phyloP scores from a whole-genome alignment of 2,888 invertebrate genomes.

The Leptodirus hochenwartii region DNA sequence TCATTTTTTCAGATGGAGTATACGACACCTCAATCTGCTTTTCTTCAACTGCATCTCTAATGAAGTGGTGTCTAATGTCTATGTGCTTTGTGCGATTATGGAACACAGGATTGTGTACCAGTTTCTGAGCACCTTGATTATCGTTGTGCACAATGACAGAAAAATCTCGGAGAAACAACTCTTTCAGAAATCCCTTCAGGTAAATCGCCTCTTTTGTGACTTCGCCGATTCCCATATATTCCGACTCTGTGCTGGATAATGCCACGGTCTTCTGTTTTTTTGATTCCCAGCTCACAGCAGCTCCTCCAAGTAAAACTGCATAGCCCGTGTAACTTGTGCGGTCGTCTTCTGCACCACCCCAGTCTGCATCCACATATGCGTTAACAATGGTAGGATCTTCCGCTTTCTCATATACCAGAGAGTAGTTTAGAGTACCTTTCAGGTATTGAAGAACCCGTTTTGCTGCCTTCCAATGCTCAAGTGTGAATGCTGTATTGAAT shows the following conservation, averaged over 20 bases:
- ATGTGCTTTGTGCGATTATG: too few relatives aligned
- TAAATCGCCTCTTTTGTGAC: too few relatives aligned
- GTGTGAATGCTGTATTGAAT: conserved; percentile 12
- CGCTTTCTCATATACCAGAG: conserved; percentile 7
- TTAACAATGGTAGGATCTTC: conserved; percentile 2
- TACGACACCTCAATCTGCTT: too few relatives aligned
- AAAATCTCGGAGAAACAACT: too few relatives aligned
- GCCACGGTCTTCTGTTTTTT: conserved; percentile 19
- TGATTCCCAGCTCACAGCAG: conserved; percentile 17
- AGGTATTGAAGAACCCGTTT: conserved; percentile 8
- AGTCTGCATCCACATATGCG: conserved; percentile 16
- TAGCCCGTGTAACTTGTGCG: conserved; percentile 9
- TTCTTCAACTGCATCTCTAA: too few relatives aligned
- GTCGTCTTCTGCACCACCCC: conserved; percentile 12
- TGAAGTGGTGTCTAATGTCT: too few relatives aligned
- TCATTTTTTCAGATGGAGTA: too few relatives aligned
- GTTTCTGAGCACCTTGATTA: too few relatives aligned
- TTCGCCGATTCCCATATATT: too few relatives aligned
- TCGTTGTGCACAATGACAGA: too few relatives aligned
- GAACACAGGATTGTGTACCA: too few relatives aligned
- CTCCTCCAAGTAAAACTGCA: conserved; percentile 14
- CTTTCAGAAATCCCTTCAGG: too few relatives aligned
- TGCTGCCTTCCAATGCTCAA: conserved; percentile 7
- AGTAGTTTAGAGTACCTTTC: conserved; percentile 5
- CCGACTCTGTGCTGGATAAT: conserved; percentile 17